A percentile compares a stretch with the other conserved stretches of the same genome.
Evolutionary conservation across 2,888 invertebrate species (phyloP).

Genomic region (Ophion ellenae): DNA sequence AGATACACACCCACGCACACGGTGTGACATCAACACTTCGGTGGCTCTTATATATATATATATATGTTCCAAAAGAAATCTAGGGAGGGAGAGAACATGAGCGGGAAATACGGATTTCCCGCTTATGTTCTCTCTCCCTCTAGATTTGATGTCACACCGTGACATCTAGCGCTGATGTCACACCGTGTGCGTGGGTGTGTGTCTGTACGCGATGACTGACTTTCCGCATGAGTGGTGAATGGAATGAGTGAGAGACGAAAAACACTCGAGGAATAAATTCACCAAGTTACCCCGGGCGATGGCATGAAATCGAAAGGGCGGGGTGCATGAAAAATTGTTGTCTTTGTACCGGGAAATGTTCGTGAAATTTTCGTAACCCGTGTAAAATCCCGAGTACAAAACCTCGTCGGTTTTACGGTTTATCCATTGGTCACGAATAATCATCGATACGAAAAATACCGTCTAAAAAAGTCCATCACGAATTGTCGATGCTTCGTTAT

Average conservation of each 20-base stretch:
- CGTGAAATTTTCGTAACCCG: constrained; percentile 70
- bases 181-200: background rate
- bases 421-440: constrained; percentile 54
- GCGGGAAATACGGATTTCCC: too few species aligned
- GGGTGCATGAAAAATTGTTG: constrained; percentile 68
- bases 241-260: constrained; percentile 37
- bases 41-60: background rate
- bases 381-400: constrained; percentile 25
- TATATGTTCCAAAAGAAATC: too few species aligned
- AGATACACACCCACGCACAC: background rate
- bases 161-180: constrained; percentile 1
- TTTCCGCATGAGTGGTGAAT: constrained; percentile 38
- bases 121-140: too few species aligned
- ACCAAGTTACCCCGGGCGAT: constrained; percentile 22
- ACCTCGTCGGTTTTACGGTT: constrained; percentile 38
- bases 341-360: constrained; percentile 60
- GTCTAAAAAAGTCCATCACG: background rate
- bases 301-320: constrained; percentile 73
- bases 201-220: constrained; percentile 48
- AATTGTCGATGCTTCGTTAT: background rate
- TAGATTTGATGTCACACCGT: too few species aligned
- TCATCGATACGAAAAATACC: constrained; percentile 17
- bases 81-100: too few species aligned
- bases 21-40: constrained; percentile 1
- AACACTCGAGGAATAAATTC: constrained; percentile 44